Base-by-base conservation (phyloP, 1,140 invertebrate species). In the Stegodyphus dumicola region DNA sequence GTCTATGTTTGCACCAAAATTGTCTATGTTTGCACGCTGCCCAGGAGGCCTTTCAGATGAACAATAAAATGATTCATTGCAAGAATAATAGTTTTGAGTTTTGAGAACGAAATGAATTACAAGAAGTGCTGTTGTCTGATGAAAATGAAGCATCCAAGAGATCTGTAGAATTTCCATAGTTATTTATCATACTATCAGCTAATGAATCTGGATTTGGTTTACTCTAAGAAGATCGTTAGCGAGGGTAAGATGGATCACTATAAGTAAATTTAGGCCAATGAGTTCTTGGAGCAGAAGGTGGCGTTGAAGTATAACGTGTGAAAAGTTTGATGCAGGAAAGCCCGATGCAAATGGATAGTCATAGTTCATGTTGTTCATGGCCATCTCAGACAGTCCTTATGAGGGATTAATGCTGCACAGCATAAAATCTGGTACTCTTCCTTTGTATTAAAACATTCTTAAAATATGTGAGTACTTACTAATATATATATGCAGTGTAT, bases 131-230 rank as follows among this genome's bases (percentile, higher is more conserved):
- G n/a, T 74, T 53, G 52, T 17, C 18, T 5, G 49, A 53, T 6
- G 52, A 13, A 74, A 6, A 78, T 11, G 79, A 74, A 15, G 5
- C 5, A 56, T 83, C 67, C 56, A 81, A n/a, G n/a, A 5, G 17
- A 5, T 15, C 13, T 2, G 6, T 53, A 7, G 79, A 74, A 74
- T 66, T 52, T 18, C 73, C 73, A 84, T 53, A 84, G 64, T 84
- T 84, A 51, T 84, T 84, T n/a, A 64, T 64, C 81, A 84, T 84
- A 18, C 81, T 84, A n/a, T 84, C 81, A 49, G 17, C 6, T 48
- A 9, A 51, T 11, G 70, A 9, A 6, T 64, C 74, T 7, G 83
- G 83, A 77, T 85, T 85, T 15, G 83, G 83, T 73, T 85, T 85
- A 48, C 66, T 77, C 0, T 74, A 74, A 18, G 83, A 85, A 18